Percentiles rank a stretch among this genome's conserved stretches.
Conservation (phyloP, 2,113 vertebrate genomes). For the Leucopsar rothschildi region DNA sequence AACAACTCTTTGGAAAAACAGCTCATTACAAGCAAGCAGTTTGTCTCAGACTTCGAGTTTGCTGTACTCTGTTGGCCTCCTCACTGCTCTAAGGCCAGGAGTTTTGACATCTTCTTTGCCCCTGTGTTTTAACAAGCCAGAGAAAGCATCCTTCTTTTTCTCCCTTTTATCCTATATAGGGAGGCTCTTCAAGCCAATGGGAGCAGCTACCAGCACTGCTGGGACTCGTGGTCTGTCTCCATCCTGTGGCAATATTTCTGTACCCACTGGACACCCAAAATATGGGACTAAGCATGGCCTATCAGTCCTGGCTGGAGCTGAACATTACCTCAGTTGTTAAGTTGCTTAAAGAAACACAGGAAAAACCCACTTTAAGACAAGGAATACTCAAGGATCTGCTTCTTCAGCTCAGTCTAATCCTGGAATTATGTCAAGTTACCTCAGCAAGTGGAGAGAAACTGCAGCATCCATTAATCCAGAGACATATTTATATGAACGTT, state of each 20-base stretch:
- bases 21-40: background rate
- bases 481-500: background rate
- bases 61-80: background rate
- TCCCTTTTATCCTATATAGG: background rate
- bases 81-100: background rate
- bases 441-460: background rate
- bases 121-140: background rate
- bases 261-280: background rate
- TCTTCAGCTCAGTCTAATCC: background rate
- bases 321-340: background rate
- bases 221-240: background rate
- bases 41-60: background rate
- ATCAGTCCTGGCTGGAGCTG: background rate
- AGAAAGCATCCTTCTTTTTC: background rate
- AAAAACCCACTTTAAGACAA: background rate
- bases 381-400: background rate
- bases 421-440: background rate
- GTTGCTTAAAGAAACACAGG: background rate
- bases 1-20: background rate
- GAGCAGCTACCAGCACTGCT: background rate
- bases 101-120: background rate
- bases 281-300: background rate
- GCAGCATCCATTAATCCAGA: background rate
- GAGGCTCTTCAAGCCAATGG: background rate
- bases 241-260: background rate